These are phyloP conservation scores for Colistium nudipinnis DNA, from an alignment of 2,113 vertebrate genomes.

Conservation along the genomic window DNA sequence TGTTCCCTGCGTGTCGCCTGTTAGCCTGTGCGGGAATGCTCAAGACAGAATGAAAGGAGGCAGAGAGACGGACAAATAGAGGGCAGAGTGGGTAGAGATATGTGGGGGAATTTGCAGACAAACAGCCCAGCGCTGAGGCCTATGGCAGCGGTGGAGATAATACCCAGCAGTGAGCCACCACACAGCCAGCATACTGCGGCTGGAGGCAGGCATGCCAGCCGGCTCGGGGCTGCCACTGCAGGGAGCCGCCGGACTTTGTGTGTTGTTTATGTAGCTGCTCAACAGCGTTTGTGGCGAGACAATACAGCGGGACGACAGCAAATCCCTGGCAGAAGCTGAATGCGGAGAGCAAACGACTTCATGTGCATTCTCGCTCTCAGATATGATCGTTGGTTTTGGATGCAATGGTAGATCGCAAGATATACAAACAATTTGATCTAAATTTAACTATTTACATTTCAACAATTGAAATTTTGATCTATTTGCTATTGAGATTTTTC, in stretches of 20 bases:
- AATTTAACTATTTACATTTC: no score
- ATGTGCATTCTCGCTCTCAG: not conserved
- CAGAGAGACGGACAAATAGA: no score
- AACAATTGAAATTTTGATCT: no score
- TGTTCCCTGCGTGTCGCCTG: not conserved
- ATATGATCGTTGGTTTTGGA: conserved; percentile 1
- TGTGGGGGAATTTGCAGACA: conserved; percentile 4
- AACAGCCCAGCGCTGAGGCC: conserved; percentile 34
- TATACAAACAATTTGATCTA: no score
- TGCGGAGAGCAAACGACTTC: conserved; percentile 5
- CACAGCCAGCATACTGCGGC: conserved; percentile 12
- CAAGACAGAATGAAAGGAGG: conserved; percentile 3
- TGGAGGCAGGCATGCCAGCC: conserved; percentile 25
- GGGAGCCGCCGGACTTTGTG: conserved; percentile 27
- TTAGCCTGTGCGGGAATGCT: conserved; percentile 1
- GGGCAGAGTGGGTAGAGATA: conserved; percentile 12
- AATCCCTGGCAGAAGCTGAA: conserved; percentile 10
- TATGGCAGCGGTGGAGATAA: conserved; percentile 50
- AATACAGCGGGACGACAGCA: conserved; percentile 16
- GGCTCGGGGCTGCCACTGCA: conserved; percentile 18
- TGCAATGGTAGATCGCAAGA: not conserved
- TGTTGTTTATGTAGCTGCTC: conserved; percentile 47
- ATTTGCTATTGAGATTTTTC: no score
- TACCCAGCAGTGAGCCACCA: conserved; percentile 31
- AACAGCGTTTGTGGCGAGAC: not conserved